Base-by-base conservation (phyloP, 1,140 invertebrate genomes). In the Diplogasteroides magnus region DNA sequence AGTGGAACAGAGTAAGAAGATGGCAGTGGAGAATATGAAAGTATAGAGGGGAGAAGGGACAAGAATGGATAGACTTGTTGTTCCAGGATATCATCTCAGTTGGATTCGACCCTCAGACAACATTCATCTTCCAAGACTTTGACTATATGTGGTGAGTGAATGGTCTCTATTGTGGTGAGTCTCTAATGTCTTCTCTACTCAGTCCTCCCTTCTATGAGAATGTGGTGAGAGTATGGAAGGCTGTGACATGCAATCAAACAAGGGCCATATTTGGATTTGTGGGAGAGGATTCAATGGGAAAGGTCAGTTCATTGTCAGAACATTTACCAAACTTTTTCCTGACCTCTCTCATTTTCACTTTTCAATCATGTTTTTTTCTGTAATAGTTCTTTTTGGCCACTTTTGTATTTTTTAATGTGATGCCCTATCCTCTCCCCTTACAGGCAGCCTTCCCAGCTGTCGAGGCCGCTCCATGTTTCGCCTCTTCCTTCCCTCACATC, bases 101-200 rank as follows among this genome's bases (percentile, higher is more conserved):
- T 81, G 96, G 95, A n/a, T 99, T 98, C 85, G 91, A 97, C 85
- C 78, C 88, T 0, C 87, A 92, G 1, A 98, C 97, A 78, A 99
- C 97, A 0, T 98, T 98, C 83, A 96, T 99, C 71, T 99, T 98
- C 81, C 91, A 90, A 67, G 90, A 98, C 86, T 87, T 96, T 60
- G 89, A 91, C 72, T 97, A 93, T 84, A 93, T 98, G 82, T 92
- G 94, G 91, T 94, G 84, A 80, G 85, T 48, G 32, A 61, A 72
- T n/a, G n/a, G n/a, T n/a, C n/a, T n/a, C n/a, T n/a, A n/a, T n/a
- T n/a, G n/a, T n/a, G n/a, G n/a, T n/a, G n/a, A n/a, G n/a, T n/a
- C n/a, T n/a, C n/a, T n/a, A n/a, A n/a, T n/a, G n/a, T n/a, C n/a
- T n/a, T n/a, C n/a, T n/a, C n/a, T n/a, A n/a, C n/a, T 67, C 59